These are phyloP conservation scores for Myrmecobius fasciatus DNA, from an alignment of 2,113 vertebrate genomes.

Conservation along the genomic window DNA sequence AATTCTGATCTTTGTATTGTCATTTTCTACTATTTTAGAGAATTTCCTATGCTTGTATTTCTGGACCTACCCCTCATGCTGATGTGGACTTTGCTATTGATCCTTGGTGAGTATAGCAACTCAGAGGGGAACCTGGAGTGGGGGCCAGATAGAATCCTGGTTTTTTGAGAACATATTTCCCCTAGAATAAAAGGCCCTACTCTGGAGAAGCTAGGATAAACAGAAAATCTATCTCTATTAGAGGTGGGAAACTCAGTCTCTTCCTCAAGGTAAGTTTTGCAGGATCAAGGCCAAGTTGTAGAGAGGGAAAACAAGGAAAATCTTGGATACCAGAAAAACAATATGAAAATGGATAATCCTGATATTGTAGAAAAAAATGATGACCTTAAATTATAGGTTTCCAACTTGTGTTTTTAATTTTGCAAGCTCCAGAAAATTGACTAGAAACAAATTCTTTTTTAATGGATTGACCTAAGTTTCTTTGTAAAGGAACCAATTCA, in stretches of 20 bases:
- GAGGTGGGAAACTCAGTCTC: too few relatives aligned
- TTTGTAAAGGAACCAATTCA: background rate
- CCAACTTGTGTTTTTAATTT: too few relatives aligned
- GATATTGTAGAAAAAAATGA: too few relatives aligned
- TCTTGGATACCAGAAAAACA: too few relatives aligned
- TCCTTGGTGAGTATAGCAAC: conserved; percentile 60
- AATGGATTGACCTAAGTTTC: background rate
- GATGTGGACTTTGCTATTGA: conserved; percentile 46
- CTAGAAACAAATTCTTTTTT: background rate
- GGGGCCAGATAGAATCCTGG: background rate
- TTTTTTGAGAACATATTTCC: background rate
- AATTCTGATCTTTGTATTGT: background rate
- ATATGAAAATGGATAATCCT: too few relatives aligned
- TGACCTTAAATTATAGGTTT: too few relatives aligned
- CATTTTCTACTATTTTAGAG: background rate
- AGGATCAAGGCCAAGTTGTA: too few relatives aligned
- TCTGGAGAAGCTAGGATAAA: background rate
- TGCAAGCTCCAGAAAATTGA: background rate
- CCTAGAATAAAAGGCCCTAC: background rate
- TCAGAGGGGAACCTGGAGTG: background rate
- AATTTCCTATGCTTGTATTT: background rate
- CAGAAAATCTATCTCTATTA: too few relatives aligned
- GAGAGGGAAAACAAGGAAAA: too few relatives aligned
- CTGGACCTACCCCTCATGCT: conserved; percentile 36
- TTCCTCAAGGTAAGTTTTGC: too few relatives aligned